These are phyloP conservation scores for Atlantisia rogersi DNA, from an alignment of 2,113 vertebrate species.

Conservation along the genomic window DNA sequence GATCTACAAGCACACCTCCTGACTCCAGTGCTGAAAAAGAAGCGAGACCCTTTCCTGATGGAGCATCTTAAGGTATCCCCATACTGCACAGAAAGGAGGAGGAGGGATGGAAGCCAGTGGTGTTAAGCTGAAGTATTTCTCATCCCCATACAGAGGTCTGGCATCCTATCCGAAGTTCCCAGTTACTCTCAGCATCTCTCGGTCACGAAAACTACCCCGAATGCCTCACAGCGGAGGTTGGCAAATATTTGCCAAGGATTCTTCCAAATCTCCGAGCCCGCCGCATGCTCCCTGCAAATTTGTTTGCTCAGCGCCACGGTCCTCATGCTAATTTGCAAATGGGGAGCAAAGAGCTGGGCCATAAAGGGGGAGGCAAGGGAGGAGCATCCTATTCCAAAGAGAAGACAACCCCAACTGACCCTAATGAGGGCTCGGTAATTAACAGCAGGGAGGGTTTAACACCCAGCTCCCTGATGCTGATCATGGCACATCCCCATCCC, in stretches of 20 bases:
- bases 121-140: neutral
- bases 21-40: neutral
- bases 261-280: constrained; percentile 20
- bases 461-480: neutral
- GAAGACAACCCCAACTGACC: neutral
- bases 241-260: constrained; percentile 69
- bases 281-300: neutral
- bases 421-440: neutral
- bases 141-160: neutral
- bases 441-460: neutral
- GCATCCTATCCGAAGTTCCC: neutral
- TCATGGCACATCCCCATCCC: neutral
- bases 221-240: neutral
- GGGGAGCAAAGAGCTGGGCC: neutral
- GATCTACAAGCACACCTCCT: neutral
- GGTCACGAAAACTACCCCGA: neutral
- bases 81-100: neutral
- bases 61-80: neutral
- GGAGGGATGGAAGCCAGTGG: neutral
- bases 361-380: fast-evolving
- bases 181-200: neutral
- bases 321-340: constrained; percentile 11
- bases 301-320: constrained; percentile 39
- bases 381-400: neutral
- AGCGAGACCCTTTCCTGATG: neutral